Conservation (phyloP, 2,888 invertebrate genomes). For the Hydroisotoma schaefferi region DNA sequence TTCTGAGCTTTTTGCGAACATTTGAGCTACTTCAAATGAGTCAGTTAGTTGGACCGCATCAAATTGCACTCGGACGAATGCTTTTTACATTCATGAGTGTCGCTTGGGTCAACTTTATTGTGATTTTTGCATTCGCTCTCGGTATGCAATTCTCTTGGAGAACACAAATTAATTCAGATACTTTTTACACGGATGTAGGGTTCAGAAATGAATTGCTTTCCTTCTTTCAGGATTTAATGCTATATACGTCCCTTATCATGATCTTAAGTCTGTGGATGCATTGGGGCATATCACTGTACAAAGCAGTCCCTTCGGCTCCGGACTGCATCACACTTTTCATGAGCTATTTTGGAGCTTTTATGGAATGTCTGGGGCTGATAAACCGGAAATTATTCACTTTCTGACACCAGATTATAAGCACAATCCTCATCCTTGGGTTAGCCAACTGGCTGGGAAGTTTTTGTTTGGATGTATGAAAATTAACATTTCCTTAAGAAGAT, state of each 20-base stretch:
- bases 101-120: slow-evolving; percentile 60
- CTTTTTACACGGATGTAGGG: no score
- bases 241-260: slow-evolving; percentile 20
- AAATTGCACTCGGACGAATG: slow-evolving; percentile 61
- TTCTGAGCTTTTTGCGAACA: slow-evolving; percentile 64
- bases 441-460: not conserved
- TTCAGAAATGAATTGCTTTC: no score
- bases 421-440: not conserved
- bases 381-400: not conserved
- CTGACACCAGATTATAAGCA: not conserved
- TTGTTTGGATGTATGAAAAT: not conserved
- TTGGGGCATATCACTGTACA: not conserved
- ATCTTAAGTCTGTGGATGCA: not conserved
- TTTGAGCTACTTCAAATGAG: slow-evolving; percentile 63
- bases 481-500: not conserved
- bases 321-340: not conserved
- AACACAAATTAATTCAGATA: no score
- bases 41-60: slow-evolving; percentile 63
- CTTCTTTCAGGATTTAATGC: slow-evolving; percentile 11
- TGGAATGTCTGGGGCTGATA: slow-evolving; percentile 9
- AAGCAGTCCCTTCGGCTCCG: not conserved
- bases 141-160: slow-evolving; percentile 50
- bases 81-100: slow-evolving; percentile 63
- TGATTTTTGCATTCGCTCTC: slow-evolving; percentile 61
- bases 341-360: slow-evolving; percentile 17